Evolutionary conservation across 1,140 invertebrate genomes (phyloP), one percentile per base, ranked within the genome.

Genomic region (Anastatus disparis): DNA sequence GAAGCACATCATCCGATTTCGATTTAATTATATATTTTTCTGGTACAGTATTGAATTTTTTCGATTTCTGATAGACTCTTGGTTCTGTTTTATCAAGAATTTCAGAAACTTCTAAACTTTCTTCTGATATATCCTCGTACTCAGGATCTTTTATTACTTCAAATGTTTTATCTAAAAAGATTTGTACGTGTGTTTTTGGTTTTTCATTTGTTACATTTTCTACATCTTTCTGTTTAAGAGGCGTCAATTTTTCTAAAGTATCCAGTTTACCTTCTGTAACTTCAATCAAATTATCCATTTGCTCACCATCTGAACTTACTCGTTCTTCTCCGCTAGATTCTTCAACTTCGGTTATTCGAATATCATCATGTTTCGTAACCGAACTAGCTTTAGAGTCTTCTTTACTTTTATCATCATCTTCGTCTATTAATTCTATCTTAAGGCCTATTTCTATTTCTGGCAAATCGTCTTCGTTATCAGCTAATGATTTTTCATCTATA

Each of bases 51-150:
- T 38, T 35, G 8, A 72, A 70, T 59, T 79, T 81, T n/a, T 75
- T 74, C 12, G 70, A 64, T 46, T 76, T 80, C 7, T 76, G 38
- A 12, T 67, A 64, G 17, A 38, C 20, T 3, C 38, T 20, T 0
- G 44, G 31, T 46, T 81, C 77, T 8, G 79, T 81, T 75, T 70
- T 79, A 50, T 84, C 82, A 7, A 84, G 76, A 61, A 86, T 86
- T 75, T 85, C 81, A 2, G 83, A 84, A 0, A 85, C 80, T 71
- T 86, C 84, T 7, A 84, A 74, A 55, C 83, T 85, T 52, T 86
- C 85, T 31, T 85, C 84, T 1, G 85, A 85, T 27, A 85, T 85
- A 65, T 86, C 84, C 35, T 85, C 84, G 35, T 84, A 85, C n/a
- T 84, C 83, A 4, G 84, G 77, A 72, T 85, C 82, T 29, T 76